Evolutionary conservation across 1,140 invertebrate genomes (phyloP).

Genomic region (Bradynema listronoti): DNA sequence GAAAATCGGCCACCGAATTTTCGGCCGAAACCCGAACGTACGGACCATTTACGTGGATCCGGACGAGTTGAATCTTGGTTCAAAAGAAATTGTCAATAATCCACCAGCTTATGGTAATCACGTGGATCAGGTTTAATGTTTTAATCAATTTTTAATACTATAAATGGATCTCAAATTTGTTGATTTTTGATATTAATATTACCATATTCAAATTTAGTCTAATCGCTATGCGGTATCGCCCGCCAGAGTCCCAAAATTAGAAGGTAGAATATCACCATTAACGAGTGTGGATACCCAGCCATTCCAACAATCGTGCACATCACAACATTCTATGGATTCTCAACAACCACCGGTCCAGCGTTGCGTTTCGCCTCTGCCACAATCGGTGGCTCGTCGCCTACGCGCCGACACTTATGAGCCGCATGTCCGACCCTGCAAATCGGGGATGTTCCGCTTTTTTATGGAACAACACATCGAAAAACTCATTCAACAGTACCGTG

Average conservation of each 20-base stretch:
- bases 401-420: constrained; percentile 28
- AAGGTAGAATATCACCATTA: not conserved
- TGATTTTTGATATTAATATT: not conserved
- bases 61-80: too few relatives aligned
- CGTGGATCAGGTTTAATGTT: too few relatives aligned
- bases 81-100: too few relatives aligned
- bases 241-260: not conserved
- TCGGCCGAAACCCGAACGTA: too few relatives aligned
- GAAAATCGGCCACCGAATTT: too few relatives aligned
- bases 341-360: constrained; percentile 15
- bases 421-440: constrained; percentile 41
- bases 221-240: not conserved
- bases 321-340: too few relatives aligned
- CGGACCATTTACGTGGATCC: too few relatives aligned
- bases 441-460: constrained; percentile 73
- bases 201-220: not conserved
- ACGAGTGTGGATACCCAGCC: too few relatives aligned
- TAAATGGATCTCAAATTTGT: not conserved
- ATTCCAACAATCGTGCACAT: too few relatives aligned
- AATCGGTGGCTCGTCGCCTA: constrained; percentile 36
- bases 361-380: constrained; percentile 47
- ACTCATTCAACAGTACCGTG: constrained; percentile 86
- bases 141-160: not conserved
- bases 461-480: constrained; percentile 99
- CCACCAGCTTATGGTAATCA: too few relatives aligned